phyloP scores from a whole-genome alignment of 2,888 invertebrate genomes.

The Tetragnatha montana region DNA sequence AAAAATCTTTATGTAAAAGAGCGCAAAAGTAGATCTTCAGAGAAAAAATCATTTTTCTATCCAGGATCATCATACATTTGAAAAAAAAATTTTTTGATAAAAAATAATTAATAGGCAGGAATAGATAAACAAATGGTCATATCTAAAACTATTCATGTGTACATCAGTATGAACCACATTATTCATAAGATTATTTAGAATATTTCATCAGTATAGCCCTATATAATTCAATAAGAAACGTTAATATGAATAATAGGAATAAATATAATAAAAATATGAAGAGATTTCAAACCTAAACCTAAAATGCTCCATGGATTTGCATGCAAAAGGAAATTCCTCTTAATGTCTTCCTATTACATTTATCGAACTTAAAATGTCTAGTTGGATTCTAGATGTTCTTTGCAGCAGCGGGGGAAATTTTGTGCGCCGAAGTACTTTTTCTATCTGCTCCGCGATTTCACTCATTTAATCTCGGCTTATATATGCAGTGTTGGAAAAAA shows the following conservation, averaged over 20 bases:
- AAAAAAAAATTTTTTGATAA: too few species aligned
- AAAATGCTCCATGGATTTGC: background rate
- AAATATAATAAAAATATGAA: background rate
- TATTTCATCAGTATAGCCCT: too few species aligned
- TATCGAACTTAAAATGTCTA: background rate
- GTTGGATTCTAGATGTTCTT: background rate
- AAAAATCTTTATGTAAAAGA: too few species aligned
- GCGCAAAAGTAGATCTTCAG: too few species aligned
- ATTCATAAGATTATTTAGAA: too few species aligned
- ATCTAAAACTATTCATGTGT: too few species aligned
- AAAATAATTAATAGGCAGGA: too few species aligned
- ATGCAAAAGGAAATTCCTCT: background rate
- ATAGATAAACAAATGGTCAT: too few species aligned
- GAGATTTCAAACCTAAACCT: background rate
- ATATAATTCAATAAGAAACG: too few species aligned
- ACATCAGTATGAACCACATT: too few species aligned
- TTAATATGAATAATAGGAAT: background rate
- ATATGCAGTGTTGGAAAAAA: background rate
- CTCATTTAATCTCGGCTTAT: slow-evolving; percentile 9
- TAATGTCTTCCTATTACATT: background rate
- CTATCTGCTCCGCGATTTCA: background rate
- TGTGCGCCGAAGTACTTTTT: background rate
- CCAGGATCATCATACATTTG: too few species aligned
- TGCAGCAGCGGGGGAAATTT: background rate
- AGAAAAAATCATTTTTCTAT: too few species aligned